Base-by-base conservation (phyloP, 2,113 vertebrate species). In the Poecile atricapillus region DNA sequence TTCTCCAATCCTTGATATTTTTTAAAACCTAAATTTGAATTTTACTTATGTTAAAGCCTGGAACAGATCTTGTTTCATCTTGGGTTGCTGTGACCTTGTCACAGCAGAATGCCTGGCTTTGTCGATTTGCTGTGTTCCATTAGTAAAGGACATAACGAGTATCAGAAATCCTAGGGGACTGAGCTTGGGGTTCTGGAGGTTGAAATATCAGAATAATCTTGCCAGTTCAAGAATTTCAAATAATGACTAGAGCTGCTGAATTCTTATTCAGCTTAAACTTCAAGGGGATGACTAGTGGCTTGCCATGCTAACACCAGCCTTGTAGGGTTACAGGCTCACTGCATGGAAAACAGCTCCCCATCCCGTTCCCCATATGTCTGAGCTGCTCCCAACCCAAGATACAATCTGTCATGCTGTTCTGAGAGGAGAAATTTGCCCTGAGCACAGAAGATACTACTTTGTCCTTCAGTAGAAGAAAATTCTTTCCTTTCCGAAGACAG, bases 261-360 rank as follows among this genome's bases (percentile, higher is more conserved):
- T 68, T 83, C 71, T 83, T 74, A 56, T 41, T 75, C 85, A 77
- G 28, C 50, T 71, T 75, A 16, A 68, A 58, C 78, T 79, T 76
- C 39, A 62, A 73, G 69, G 22, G 30, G 24, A 25, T 21, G 37
- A 31, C 70, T 52, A 16, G 10, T 70, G 20, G 23, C 9, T 77
- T 78, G 25, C 47, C 81, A 62, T 0, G 1, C 39, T 33, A 59
- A 78, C 60, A 43, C 43, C 37, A 50, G 12, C 2, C 0, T 31
- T 46, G 43, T 31, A 33, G 44, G 75, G 35, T 52, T 71, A 56
- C 53, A 27, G 2, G 3, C 1, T 0, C 1, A 0, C 68, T 46
- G 46, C 28, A 10, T 3, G 16, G 60, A 62, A 50, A 77, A 27
- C 33, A 35, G 39, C 50, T 82, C 81, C 43, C 60, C 46, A 49